phyloP scores from a whole-genome alignment of 2,797 vertebrate genomes.

The Trachurus trachurus region DNA sequence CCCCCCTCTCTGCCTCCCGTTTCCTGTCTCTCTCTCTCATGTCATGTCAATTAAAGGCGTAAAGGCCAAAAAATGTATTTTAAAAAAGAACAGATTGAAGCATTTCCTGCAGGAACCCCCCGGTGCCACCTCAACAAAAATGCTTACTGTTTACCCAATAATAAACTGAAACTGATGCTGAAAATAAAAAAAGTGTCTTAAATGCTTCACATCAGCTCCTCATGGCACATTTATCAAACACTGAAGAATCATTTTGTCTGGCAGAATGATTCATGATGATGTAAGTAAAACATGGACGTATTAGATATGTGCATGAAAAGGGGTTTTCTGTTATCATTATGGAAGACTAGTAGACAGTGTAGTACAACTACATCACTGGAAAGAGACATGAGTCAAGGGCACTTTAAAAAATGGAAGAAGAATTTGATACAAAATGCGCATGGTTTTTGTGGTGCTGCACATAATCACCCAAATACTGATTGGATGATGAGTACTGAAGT shows the following conservation, averaged over 20 bases:
- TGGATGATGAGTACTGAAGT: too few species aligned
- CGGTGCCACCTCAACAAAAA: constrained; percentile 1
- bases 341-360: too few species aligned
- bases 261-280: background rate
- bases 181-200: background rate
- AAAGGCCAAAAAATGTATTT: too few species aligned
- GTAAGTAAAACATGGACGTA: too few species aligned
- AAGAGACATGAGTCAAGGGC: background rate
- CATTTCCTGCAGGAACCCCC: background rate
- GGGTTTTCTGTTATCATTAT: too few species aligned
- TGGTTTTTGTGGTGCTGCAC: too few species aligned
- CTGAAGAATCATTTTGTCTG: background rate
- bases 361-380: background rate
- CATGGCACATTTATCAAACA: background rate
- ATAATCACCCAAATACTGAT: too few species aligned
- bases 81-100: too few species aligned
- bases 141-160: too few species aligned
- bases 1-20: too few species aligned
- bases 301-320: background rate
- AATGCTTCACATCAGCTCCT: background rate
- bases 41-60: too few species aligned
- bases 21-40: too few species aligned
- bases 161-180: background rate
- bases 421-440: background rate
- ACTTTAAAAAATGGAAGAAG: background rate